Conservation (phyloP, 2,888 invertebrate genomes). For the Tiphia femorata region DNA sequence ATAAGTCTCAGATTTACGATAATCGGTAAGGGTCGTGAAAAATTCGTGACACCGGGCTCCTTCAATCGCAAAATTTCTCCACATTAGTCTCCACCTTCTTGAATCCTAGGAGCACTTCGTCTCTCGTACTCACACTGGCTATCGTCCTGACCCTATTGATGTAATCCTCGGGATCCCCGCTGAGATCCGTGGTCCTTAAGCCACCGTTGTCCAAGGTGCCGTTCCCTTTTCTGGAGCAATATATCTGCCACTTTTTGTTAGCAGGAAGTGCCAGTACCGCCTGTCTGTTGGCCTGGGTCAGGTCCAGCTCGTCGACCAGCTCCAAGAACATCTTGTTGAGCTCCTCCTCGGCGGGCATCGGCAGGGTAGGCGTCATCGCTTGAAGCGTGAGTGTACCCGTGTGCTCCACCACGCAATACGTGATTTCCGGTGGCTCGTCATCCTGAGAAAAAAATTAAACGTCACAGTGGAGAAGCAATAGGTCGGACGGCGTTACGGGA, state of each 20-base stretch:
- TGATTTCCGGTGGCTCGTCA: slow-evolving; percentile 96
- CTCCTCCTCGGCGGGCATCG: slow-evolving; percentile 94
- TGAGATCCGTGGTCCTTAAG: slow-evolving; percentile 76
- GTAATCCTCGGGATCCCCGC: slow-evolving; percentile 91
- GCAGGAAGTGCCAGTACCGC: slow-evolving; percentile 94
- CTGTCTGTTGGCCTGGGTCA: slow-evolving; percentile 93
- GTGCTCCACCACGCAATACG: slow-evolving; percentile 93
- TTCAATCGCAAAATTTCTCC: too few relatives aligned
- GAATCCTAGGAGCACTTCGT: too few relatives aligned
- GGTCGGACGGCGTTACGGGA: too few relatives aligned
- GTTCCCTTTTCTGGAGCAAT: slow-evolving; percentile 87
- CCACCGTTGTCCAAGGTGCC: slow-evolving; percentile 72
- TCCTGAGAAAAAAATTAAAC: slow-evolving; percentile 80
- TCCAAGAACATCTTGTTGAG: slow-evolving; percentile 94
- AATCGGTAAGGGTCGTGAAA: too few relatives aligned
- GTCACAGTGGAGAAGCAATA: too few relatives aligned
- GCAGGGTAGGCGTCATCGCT: slow-evolving; percentile 91
- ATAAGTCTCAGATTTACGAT: too few relatives aligned
- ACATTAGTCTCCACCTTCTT: too few relatives aligned
- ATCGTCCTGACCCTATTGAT: slow-evolving; percentile 89
- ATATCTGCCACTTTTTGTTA: slow-evolving; percentile 98
- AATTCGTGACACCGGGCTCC: too few relatives aligned
- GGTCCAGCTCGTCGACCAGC: slow-evolving; percentile 93
- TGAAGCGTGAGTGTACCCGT: slow-evolving; percentile 87
- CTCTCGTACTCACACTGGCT: slow-evolving; percentile 79